A percentile compares a stretch with the other conserved stretches of the same genome.
Evolutionary conservation across 30 jellyfish, hydroid and myxozoan genomes (phyloP).

Genomic region (Aurelia sp.): DNA sequence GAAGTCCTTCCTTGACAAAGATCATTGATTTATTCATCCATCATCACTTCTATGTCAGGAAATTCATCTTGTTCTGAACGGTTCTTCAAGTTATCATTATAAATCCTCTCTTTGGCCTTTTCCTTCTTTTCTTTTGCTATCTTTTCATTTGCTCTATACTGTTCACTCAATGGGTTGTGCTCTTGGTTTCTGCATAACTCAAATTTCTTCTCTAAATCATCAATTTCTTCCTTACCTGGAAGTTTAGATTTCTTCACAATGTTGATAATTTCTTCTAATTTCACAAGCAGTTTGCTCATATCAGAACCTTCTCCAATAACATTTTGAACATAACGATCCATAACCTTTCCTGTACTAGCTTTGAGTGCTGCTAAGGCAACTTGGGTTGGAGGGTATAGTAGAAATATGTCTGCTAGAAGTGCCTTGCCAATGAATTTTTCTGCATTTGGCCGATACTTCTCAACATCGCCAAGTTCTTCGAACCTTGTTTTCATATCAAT

Average conservation of each 20-base stretch:
- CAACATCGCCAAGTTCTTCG: conserved; percentile 56
- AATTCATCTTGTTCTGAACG: conserved; percentile 11
- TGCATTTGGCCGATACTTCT: conserved; percentile 74
- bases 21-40: background rate
- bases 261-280: conserved; percentile 49
- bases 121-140: conserved; percentile 72
- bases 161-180: conserved; percentile 83
- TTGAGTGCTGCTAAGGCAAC: conserved; percentile 89
- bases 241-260: conserved; percentile 68
- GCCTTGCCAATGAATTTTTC: conserved; percentile 81
- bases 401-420: conserved; percentile 76
- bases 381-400: conserved; percentile 85
- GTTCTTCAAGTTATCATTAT: conserved; percentile 5
- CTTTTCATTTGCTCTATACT: conserved; percentile 71
- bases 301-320: conserved; percentile 45
- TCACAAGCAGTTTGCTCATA: conserved; percentile 23
- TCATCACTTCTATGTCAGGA: conserved; percentile 38
- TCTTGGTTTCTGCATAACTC: conserved; percentile 78
- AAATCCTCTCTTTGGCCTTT: conserved; percentile 61
- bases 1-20: too few relatives aligned
- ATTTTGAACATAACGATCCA: conserved; percentile 49
- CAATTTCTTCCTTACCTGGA: conserved; percentile 63
- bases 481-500: conserved; percentile 84
- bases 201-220: conserved; percentile 55
- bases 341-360: conserved; percentile 49